Evolutionary conservation across 2,888 invertebrate species (phyloP).

Genomic region (Megalurothrips usitatus): DNA sequence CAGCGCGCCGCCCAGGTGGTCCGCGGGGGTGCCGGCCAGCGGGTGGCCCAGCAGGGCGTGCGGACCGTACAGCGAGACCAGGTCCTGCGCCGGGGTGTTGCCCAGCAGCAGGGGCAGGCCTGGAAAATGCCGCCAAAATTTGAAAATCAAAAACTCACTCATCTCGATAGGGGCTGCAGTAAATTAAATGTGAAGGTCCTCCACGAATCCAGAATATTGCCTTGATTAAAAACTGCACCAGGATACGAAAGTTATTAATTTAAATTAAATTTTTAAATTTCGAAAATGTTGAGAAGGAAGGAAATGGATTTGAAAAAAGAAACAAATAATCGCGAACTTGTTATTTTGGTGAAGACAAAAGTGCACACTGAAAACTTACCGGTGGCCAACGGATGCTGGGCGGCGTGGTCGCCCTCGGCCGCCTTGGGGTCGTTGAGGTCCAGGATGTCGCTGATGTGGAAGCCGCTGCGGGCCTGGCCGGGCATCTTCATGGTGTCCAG

Average conservation of each 20-base stretch:
- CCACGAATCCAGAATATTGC: too few relatives aligned
- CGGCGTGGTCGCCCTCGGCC: constrained; percentile 33
- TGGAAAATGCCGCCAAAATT: too few relatives aligned
- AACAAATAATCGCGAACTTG: too few relatives aligned
- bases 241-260: too few relatives aligned
- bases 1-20: background rate
- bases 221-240: too few relatives aligned
- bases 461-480: constrained; percentile 68
- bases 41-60: constrained; percentile 7
- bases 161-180: too few relatives aligned
- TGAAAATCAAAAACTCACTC: too few relatives aligned
- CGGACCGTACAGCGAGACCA: background rate
- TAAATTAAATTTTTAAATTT: too few relatives aligned
- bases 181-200: too few relatives aligned
- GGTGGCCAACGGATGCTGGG: constrained; percentile 35
- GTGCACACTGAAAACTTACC: constrained; percentile 18
- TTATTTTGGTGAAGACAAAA: too few relatives aligned
- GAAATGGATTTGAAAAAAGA: too few relatives aligned
- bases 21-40: background rate
- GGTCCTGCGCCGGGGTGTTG: background rate
- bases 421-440: constrained; percentile 67
- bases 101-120: constrained; percentile 5
- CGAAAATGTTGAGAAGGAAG: too few relatives aligned
- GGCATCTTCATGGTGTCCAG: constrained; percentile 76
- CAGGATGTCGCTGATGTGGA: constrained; percentile 89